Evolutionary conservation across 2,888 invertebrate genomes (phyloP), one percentile per base, ranked within the genome.

Genomic region (Hoplodrina blanda): DNA sequence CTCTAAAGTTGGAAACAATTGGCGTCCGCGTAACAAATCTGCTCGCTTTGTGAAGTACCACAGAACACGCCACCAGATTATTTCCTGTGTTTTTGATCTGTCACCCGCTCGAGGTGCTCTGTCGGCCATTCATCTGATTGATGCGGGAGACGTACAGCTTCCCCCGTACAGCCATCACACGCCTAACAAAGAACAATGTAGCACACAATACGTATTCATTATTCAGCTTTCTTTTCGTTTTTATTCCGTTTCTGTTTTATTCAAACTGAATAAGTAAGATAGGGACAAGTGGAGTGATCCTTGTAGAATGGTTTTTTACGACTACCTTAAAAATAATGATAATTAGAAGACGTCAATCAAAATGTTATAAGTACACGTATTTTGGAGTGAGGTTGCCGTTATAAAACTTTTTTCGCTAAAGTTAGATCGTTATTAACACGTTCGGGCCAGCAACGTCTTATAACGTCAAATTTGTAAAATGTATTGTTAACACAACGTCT

Each of bases 191-290:
- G 11, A 53, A 52, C 46, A 55, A 33, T 46, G 11, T 20, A 20
- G 2, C 19, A 17, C 30, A 62, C 4, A 41, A n/a, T 56, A 50
- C 46, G 17, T 46, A 46, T 62, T 37, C n/a, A 52, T 46, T 59
- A 55, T 66, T 56, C 33, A 25, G 15, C 13, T 33, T 62, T 50
- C 52, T 44, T 55, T 20, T 20, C 11, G 11, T 11, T 54, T 69
- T 49, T 60, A 33, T 33, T 33, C n/a, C 15, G 1, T 25, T 70
- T 70, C 57, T 70, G 19, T 76, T 64, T 70, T 65, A 52, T 52
- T 49, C 46, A 71, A 63, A 55, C 44, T 30, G 57, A 62, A 62
- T 54, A 13, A 50, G 44, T 62, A 10, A 49, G 25, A 50, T 1
- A 11, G 46, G 46, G 17, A 25, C 15, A 46, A 54, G 17, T 46